These are phyloP conservation scores for Nomada goodeniana DNA, from an alignment of 2,888 invertebrate species.

Conservation along the genomic window DNA sequence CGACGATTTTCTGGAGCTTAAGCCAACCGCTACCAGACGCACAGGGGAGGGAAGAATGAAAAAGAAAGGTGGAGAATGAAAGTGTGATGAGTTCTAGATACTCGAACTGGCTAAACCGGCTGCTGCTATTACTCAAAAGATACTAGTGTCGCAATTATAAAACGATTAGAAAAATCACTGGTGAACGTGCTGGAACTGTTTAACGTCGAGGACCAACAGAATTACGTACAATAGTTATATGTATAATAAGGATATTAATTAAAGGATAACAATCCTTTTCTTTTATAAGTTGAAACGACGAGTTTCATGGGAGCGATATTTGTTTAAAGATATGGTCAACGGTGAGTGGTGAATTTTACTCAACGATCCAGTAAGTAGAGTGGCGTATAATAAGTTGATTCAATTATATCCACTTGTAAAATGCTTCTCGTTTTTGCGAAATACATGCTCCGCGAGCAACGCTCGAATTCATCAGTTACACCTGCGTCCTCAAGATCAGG, in stretches of 20 bases:
- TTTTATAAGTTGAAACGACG: no score
- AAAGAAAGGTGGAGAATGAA: constrained; percentile 35
- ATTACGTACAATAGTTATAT: background rate
- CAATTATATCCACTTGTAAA: background rate
- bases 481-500: background rate
- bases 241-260: no score
- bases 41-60: background rate
- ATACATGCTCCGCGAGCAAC: no score
- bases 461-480: background rate
- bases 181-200: background rate
- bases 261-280: no score
- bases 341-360: no score
- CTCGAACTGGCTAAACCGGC: constrained; percentile 36
- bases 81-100: constrained; percentile 58
- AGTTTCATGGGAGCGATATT: no score
- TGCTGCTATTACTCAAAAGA: constrained; percentile 17
- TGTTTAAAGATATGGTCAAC: no score
- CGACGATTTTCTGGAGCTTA: constrained; percentile 56
- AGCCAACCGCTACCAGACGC: constrained; percentile 27
- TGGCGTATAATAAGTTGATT: no score
- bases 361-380: no score
- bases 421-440: background rate
- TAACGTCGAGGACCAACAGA: background rate
- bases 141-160: constrained; percentile 50
- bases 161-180: constrained; percentile 37